These are phyloP conservation scores for Hydraecia micacea DNA, from an alignment of 2,888 invertebrate genomes.

Conservation along the genomic window DNA sequence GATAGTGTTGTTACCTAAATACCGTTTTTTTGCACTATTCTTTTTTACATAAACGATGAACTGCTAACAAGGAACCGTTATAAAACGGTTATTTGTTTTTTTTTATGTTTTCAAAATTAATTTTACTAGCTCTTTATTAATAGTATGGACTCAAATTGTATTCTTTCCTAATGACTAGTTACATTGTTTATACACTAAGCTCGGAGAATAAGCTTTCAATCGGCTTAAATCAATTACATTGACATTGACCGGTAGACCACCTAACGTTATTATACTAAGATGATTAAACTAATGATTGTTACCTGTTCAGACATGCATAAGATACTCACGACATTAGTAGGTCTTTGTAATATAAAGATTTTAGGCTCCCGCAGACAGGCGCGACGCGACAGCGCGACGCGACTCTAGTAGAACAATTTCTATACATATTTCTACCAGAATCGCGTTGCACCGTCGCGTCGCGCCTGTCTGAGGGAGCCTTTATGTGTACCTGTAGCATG, in stretches of 20 bases:
- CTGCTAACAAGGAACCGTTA: slow-evolving; percentile 60
- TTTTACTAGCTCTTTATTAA: slow-evolving; percentile 17
- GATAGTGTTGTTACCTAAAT: slow-evolving; percentile 77
- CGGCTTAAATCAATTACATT: slow-evolving; percentile 57
- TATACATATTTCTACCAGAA: neutral
- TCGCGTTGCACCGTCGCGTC: too few species aligned
- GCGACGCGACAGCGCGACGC: neutral
- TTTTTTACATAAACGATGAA: slow-evolving; percentile 57
- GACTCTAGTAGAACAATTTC: neutral
- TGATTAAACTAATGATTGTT: slow-evolving; percentile 57
- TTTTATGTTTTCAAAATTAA: slow-evolving; percentile 23
- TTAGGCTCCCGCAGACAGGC: neutral
- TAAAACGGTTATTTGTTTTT: slow-evolving; percentile 29
- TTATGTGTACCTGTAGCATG: neutral
- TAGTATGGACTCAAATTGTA: neutral
- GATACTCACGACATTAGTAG: slow-evolving; percentile 43
- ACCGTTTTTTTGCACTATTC: slow-evolving; percentile 74
- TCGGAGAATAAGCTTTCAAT: slow-evolving; percentile 48
- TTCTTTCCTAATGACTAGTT: slow-evolving; percentile 25
- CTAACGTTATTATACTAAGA: slow-evolving; percentile 51
- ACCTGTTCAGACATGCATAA: slow-evolving; percentile 46
- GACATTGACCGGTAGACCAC: slow-evolving; percentile 57
- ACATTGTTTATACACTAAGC: slow-evolving; percentile 39
- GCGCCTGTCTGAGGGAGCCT: too few species aligned
- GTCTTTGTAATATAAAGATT: slow-evolving; percentile 5